phyloP scores from a whole-genome alignment of 2,113 vertebrate genomes.

The Tenrec ecaudatus region DNA sequence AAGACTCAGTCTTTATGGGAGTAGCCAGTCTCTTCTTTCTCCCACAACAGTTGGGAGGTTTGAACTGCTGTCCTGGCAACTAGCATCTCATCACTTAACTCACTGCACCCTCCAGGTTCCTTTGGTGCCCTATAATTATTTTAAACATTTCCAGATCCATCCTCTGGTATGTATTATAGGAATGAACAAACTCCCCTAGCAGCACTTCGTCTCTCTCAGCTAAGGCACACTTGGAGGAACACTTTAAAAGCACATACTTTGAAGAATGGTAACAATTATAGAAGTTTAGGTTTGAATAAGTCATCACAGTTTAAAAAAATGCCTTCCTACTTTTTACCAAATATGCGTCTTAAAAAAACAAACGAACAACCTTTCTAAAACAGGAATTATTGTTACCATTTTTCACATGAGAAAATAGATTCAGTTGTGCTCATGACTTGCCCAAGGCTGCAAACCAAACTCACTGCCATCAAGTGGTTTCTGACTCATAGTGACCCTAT shows the following conservation, averaged over 20 bases:
- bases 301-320: neutral
- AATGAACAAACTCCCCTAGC: slow-evolving; percentile 18
- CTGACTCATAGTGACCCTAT: too few relatives aligned
- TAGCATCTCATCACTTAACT: too few relatives aligned
- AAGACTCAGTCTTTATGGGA: too few relatives aligned
- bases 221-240: slow-evolving; percentile 28
- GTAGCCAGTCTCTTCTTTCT: too few relatives aligned
- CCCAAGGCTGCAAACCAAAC: neutral
- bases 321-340: slow-evolving; percentile 6
- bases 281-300: neutral
- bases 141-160: neutral
- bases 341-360: slow-evolving; percentile 25
- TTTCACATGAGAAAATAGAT: slow-evolving; percentile 21
- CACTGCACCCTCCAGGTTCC: too few relatives aligned
- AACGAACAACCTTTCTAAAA: neutral
- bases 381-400: neutral
- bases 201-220: neutral
- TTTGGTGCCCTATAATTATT: neutral
- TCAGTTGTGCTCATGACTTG: neutral
- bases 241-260: slow-evolving; percentile 37
- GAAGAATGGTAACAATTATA: slow-evolving; percentile 34
- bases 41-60: too few relatives aligned
- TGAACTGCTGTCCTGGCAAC: too few relatives aligned
- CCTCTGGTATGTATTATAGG: neutral
- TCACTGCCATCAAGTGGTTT: too few relatives aligned